Conservation (phyloP, 2,888 invertebrate species). For the Molanna angustata region DNA sequence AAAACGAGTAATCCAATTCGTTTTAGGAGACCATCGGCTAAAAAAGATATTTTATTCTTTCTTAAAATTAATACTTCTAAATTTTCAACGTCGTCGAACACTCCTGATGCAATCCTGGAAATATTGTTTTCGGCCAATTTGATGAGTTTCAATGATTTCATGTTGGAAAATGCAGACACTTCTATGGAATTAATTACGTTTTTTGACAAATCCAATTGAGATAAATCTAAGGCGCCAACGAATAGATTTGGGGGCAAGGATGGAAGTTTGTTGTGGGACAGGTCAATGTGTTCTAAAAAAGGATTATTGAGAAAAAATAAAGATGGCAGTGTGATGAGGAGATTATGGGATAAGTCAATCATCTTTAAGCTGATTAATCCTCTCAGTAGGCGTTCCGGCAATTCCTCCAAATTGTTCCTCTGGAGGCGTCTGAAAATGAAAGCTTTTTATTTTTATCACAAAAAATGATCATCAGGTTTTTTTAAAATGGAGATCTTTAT, state of each 20-base stretch:
- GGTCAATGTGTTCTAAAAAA: constrained; percentile 59
- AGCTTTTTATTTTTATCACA: too few relatives aligned
- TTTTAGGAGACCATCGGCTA: constrained; percentile 50
- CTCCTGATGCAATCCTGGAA: constrained; percentile 54
- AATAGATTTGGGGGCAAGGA: constrained; percentile 59
- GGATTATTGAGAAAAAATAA: constrained; percentile 58
- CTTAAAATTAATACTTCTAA: constrained; percentile 56
- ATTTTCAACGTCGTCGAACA: constrained; percentile 53
- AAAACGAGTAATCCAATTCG: constrained; percentile 51
- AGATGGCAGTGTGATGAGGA: constrained; percentile 56
- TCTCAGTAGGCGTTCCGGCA: constrained; percentile 57
- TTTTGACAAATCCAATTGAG: constrained; percentile 67
- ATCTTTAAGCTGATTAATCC: constrained; percentile 62
- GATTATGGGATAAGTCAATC: constrained; percentile 66
- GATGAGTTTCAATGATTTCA: constrained; percentile 58
- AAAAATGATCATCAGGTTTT: too few relatives aligned
- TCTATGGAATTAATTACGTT: constrained; percentile 63
- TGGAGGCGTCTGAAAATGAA: constrained; percentile 59
- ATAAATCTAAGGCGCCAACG: constrained; percentile 55
- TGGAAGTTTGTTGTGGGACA: constrained; percentile 64
- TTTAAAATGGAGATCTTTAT: too few relatives aligned
- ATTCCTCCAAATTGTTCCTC: constrained; percentile 62
- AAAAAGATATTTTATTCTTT: constrained; percentile 52
- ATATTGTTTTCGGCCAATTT: constrained; percentile 70
- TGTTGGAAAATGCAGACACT: constrained; percentile 53